Conservation (phyloP, 2,888 invertebrate genomes). For the Dynastes hyllus region DNA sequence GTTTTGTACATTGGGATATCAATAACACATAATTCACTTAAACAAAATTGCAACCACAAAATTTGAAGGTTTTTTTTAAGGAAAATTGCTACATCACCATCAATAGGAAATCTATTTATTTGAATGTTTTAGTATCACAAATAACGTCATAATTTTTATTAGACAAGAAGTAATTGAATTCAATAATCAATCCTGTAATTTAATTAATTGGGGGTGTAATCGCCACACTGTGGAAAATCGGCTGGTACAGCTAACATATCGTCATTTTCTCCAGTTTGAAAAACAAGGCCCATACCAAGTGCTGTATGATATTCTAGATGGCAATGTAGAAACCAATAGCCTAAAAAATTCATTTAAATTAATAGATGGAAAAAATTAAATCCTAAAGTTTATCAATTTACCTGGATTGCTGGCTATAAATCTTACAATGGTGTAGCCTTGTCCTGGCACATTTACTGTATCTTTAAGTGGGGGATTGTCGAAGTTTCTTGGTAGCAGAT, state of each 20-base stretch:
- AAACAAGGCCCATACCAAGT: conserved; percentile 90
- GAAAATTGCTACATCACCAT: too few species aligned
- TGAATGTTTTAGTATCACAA: too few species aligned
- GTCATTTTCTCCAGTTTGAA: conserved; percentile 87
- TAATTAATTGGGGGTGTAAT: conserved; percentile 57
- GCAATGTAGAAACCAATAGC: conserved; percentile 93
- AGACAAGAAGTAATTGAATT: too few species aligned
- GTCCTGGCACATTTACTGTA: conserved; percentile 92
- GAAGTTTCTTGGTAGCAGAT: conserved; percentile 82
- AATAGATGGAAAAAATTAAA: too few species aligned
- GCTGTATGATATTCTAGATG: conserved; percentile 94
- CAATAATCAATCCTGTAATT: too few species aligned
- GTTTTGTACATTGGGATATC: too few species aligned
- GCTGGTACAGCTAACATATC: conserved; percentile 83
- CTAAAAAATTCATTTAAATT: conserved; percentile 63
- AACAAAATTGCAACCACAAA: too few species aligned
- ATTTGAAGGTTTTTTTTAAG: too few species aligned
- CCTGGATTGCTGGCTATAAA: conserved; percentile 91
- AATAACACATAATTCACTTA: too few species aligned
- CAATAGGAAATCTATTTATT: too few species aligned
- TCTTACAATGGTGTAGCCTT: conserved; percentile 89
- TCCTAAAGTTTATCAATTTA: conserved; percentile 55
- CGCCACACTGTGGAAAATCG: conserved; percentile 83
- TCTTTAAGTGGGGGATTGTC: conserved; percentile 87
- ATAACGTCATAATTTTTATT: too few species aligned